phyloP scores from a whole-genome alignment of 2,797 vertebrate species.

The Squalus acanthias region DNA sequence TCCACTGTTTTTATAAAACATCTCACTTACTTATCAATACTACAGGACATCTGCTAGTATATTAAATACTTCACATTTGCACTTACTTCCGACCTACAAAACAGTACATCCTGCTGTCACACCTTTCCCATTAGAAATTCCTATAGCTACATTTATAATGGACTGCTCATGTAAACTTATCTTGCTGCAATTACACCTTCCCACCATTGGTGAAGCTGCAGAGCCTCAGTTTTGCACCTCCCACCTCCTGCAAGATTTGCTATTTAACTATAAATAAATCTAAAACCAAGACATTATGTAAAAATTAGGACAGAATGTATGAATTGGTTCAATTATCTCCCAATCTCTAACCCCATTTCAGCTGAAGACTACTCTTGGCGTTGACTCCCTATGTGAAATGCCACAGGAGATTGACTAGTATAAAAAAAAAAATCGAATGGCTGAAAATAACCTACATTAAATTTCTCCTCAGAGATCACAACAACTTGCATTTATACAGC shows the following conservation, averaged over 20 bases:
- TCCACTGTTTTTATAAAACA: not conserved
- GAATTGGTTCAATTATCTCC: not conserved
- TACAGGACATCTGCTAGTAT: not conserved
- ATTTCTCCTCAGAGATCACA: not conserved
- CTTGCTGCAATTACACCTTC: not conserved
- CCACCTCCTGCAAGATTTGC: not conserved
- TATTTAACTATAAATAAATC: not conserved
- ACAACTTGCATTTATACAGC: too few species aligned
- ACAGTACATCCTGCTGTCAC: not conserved
- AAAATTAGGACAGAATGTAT: not conserved
- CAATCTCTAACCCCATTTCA: not conserved
- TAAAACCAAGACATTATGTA: not conserved
- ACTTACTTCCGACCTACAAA: not conserved
- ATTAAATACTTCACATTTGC: not conserved
- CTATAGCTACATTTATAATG: not conserved
- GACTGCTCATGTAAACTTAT: not conserved
- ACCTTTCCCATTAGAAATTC: not conserved
- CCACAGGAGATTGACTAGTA: not conserved
- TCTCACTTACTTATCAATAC: not conserved
- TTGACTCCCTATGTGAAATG: not conserved
- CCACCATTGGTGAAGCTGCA: too few species aligned
- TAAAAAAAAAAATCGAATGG: constrained; percentile 15
- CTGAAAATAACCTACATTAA: not conserved
- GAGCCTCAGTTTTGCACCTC: not conserved
- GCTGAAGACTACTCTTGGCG: not conserved